Conservation (phyloP, 1,140 invertebrate species). For the Penaeus chinensis region DNA sequence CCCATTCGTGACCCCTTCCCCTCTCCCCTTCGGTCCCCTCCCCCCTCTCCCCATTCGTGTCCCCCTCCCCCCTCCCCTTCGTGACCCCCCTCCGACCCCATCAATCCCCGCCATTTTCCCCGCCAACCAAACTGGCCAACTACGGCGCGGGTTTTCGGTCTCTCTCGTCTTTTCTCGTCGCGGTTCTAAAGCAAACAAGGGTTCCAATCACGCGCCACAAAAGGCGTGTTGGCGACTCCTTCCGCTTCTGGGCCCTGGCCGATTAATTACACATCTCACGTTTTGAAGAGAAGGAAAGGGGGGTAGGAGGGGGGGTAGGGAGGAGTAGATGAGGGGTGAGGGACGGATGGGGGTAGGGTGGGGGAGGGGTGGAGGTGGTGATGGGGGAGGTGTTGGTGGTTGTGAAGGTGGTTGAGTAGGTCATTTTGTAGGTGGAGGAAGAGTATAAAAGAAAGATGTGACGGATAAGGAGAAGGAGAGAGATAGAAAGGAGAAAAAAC, state of each 20-base stretch:
- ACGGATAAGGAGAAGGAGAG: neutral
- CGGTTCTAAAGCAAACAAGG: too few species aligned
- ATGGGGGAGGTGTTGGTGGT: neutral
- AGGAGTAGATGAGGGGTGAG: neutral
- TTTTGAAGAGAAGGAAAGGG: neutral
- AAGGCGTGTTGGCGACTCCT: too few species aligned
- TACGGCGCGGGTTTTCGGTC: too few species aligned
- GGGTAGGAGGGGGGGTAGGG: neutral
- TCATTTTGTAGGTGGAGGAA: neutral
- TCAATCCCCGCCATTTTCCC: conserved; percentile 10
- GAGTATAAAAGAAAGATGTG: neutral
- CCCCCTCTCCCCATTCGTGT: neutral
- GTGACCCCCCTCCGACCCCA: neutral
- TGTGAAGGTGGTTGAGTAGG: neutral
- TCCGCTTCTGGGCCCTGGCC: too few species aligned
- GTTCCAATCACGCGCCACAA: too few species aligned
- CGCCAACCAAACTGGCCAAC: too few species aligned
- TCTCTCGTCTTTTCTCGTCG: too few species aligned
- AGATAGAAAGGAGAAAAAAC: neutral
- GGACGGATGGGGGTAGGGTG: neutral
- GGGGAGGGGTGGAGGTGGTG: too few species aligned
- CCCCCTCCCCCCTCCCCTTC: neutral
- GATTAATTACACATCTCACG: too few species aligned
- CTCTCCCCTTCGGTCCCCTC: neutral
- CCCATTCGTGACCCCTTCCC: neutral